Percentiles rank a stretch among this genome's conserved stretches.
These are phyloP conservation scores for Euschistus heros DNA, from an alignment of 1,140 invertebrate genomes.

Conservation along the genomic window DNA sequence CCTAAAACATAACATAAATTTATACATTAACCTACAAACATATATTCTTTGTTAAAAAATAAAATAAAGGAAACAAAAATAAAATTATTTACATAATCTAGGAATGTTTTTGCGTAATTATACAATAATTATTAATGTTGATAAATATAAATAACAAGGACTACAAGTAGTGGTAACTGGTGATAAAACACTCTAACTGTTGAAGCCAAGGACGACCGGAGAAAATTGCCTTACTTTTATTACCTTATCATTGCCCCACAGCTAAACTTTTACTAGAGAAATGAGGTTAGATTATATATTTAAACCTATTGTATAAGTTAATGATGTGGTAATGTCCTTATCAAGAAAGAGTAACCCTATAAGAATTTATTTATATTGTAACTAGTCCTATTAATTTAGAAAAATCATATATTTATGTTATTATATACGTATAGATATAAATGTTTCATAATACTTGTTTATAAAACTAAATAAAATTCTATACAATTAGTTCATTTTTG, in stretches of 20 bases:
- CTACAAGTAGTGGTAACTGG: conserved; percentile 30
- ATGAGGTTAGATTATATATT: conserved; percentile 25
- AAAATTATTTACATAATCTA: conserved; percentile 31
- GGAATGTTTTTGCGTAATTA: conserved; percentile 30
- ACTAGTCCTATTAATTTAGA: too few species aligned
- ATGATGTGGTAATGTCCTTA: conserved; percentile 22
- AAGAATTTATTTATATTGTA: background rate
- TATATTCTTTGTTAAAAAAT: conserved; percentile 28
- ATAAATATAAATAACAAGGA: conserved; percentile 28
- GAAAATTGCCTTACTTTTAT: conserved; percentile 21
- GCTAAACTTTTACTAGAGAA: conserved; percentile 26
- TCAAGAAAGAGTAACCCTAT: conserved; percentile 25
- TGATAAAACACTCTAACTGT: conserved; percentile 28
- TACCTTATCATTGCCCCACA: conserved; percentile 21
- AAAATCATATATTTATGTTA: too few species aligned
- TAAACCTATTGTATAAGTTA: conserved; percentile 25
- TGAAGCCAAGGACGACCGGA: conserved; percentile 26
- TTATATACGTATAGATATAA: too few species aligned
- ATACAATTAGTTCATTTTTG: too few species aligned
- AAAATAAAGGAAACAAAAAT: conserved; percentile 19
- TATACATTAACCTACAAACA: conserved; percentile 30
- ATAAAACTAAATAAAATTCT: too few species aligned
- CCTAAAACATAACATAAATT: conserved; percentile 25
- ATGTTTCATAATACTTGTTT: too few species aligned
- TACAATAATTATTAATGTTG: conserved; percentile 30